Conservation (phyloP, 2,797 vertebrate species). For the Myotis pilosus region DNA sequence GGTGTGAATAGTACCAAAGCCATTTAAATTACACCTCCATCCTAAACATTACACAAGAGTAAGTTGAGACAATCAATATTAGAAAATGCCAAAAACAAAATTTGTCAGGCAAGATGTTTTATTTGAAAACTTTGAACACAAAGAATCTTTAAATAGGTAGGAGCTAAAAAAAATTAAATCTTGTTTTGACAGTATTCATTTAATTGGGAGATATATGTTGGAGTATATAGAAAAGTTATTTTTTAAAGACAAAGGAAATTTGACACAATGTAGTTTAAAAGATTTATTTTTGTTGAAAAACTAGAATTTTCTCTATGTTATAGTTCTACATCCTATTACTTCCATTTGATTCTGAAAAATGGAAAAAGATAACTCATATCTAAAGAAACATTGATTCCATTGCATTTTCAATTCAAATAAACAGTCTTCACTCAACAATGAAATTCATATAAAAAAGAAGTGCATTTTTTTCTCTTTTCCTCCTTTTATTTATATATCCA, state of each 20-base stretch:
- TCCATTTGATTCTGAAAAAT: constrained; percentile 71
- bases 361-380: constrained; percentile 65
- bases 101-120: constrained; percentile 39
- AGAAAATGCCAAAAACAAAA: constrained; percentile 43
- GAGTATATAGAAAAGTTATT: constrained; percentile 54
- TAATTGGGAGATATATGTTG: constrained; percentile 53
- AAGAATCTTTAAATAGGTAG: not conserved
- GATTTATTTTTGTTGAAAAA: constrained; percentile 76
- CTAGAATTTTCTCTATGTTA: constrained; percentile 38
- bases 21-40: not conserved
- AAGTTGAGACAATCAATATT: not conserved
- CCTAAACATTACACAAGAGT: constrained; percentile 5
- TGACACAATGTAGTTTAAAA: constrained; percentile 71
- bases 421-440: constrained; percentile 68
- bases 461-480: constrained; percentile 51
- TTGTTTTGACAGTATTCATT: constrained; percentile 60
- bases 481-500: constrained; percentile 77
- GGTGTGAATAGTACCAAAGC: not conserved
- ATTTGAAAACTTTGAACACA: constrained; percentile 50
- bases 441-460: constrained; percentile 76
- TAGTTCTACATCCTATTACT: constrained; percentile 60
- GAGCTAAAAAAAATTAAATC: not conserved
- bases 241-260: constrained; percentile 76
- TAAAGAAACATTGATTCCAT: constrained; percentile 77
- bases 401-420: constrained; percentile 81